A percentile compares a stretch with the other conserved stretches of the same genome.
phyloP scores from a whole-genome alignment of 2,888 invertebrate genomes.

The Dynastes hyllus region DNA sequence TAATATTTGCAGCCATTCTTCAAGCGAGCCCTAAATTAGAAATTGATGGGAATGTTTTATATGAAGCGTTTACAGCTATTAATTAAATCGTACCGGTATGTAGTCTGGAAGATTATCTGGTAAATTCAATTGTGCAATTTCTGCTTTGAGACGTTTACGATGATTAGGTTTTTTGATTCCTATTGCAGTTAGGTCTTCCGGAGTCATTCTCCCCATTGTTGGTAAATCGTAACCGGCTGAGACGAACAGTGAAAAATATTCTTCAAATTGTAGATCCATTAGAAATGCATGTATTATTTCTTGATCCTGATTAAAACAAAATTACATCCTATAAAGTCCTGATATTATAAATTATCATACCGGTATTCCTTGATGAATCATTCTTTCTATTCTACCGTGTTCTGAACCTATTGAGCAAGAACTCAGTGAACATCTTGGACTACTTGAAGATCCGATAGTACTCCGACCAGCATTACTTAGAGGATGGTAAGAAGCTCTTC shows the following conservation, averaged over 20 bases:
- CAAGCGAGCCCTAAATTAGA: constrained; percentile 84
- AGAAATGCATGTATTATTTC: constrained; percentile 97
- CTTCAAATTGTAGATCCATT: constrained; percentile 93
- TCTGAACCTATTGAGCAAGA: constrained; percentile 85
- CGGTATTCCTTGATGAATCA: constrained; percentile 79
- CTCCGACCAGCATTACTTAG: constrained; percentile 71
- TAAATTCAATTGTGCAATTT: constrained; percentile 95
- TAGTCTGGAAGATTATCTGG: constrained; percentile 96
- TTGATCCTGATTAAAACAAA: constrained; percentile 79
- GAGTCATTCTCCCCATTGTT: constrained; percentile 99
- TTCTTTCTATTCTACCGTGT: constrained; percentile 81
- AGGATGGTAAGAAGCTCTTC: constrained; percentile 88
- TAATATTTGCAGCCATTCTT: constrained; percentile 95
- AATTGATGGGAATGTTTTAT: neutral
- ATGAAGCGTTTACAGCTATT: constrained; percentile 45
- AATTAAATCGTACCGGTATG: constrained; percentile 80
- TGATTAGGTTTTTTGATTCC: constrained; percentile 98
- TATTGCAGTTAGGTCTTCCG: constrained; percentile 92
- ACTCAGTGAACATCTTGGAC: constrained; percentile 83
- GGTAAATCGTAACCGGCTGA: constrained; percentile 98
- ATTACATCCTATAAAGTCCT: constrained; percentile 30
- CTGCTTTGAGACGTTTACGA: constrained; percentile 95
- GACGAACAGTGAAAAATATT: constrained; percentile 94
- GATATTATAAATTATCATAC: constrained; percentile 70
- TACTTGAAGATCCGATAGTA: constrained; percentile 73